These are phyloP conservation scores for Dasyurus viverrinus DNA, from an alignment of 2,113 vertebrate species.

Conservation along the genomic window DNA sequence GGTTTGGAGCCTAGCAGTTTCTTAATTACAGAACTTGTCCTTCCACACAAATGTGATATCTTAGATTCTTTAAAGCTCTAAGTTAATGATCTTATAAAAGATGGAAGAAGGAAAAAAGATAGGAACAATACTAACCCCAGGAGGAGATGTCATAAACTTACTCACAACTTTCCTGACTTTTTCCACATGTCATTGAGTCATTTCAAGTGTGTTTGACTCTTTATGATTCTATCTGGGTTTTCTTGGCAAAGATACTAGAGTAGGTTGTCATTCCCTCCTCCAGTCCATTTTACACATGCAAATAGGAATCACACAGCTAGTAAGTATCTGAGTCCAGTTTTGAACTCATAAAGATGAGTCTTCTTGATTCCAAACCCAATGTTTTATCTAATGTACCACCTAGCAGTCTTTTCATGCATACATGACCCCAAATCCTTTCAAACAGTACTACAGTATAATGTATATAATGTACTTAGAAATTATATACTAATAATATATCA, in stretches of 20 bases:
- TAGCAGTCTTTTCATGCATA: neutral
- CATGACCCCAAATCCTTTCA: neutral
- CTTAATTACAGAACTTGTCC: neutral
- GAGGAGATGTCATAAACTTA: neutral
- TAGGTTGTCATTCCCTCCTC: too few species aligned
- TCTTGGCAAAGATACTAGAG: too few species aligned
- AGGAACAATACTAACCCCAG: neutral
- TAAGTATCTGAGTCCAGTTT: too few species aligned
- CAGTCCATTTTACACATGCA: too few species aligned
- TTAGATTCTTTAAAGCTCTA: neutral
- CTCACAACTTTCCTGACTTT: neutral
- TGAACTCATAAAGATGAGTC: too few species aligned
- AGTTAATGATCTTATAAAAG: neutral
- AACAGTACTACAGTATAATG: neutral
- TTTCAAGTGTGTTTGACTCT: too few species aligned
- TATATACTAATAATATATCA: neutral
- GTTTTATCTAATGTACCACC: too few species aligned
- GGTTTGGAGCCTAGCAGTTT: neutral
- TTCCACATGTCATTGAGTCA: neutral
- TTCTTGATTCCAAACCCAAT: too few species aligned
- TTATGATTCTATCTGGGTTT: too few species aligned
- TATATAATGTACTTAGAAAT: neutral
- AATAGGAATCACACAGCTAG: too few species aligned
- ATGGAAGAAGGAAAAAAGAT: neutral
- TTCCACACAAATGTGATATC: neutral